Percentiles rank a stretch among this genome's conserved stretches.
Conservation (phyloP, 1,140 invertebrate genomes). For the Acromyrmex heyeri region DNA sequence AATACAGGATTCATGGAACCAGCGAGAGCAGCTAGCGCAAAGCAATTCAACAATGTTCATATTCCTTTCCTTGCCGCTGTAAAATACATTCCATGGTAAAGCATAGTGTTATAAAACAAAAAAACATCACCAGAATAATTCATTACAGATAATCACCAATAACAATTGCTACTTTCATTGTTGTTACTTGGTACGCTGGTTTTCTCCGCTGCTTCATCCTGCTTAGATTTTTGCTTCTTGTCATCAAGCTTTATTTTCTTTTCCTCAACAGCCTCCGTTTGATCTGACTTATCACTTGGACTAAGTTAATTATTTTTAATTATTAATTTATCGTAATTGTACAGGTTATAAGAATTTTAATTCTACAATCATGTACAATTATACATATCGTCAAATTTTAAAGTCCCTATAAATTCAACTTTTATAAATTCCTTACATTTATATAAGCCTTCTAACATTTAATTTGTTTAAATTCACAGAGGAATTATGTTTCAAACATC, state of each 20-base stretch:
- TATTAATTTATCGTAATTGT: constrained; percentile 6
- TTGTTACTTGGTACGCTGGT: constrained; percentile 71
- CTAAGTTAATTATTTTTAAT: constrained; percentile 62
- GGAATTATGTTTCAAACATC: not conserved
- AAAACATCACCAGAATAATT: not conserved
- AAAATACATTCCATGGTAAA: constrained; percentile 74
- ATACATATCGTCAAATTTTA: not conserved
- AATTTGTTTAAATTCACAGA: not conserved
- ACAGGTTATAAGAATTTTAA: constrained; percentile 2
- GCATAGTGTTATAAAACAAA: constrained; percentile 23
- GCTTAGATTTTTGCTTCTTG: constrained; percentile 73
- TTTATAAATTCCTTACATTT: constrained; percentile 6
- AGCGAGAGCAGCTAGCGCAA: constrained; percentile 95
- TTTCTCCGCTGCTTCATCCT: constrained; percentile 78
- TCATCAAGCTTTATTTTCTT: constrained; percentile 74
- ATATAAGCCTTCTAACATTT: not conserved
- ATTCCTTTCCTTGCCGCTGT: constrained; percentile 96
- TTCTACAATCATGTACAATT: not conserved
- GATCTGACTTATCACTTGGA: constrained; percentile 71
- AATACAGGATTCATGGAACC: constrained; percentile 98
- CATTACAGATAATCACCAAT: constrained; percentile 79
- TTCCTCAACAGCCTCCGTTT: constrained; percentile 65
- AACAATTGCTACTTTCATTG: constrained; percentile 82
- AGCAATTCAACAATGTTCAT: constrained; percentile 95
- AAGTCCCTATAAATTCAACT: not conserved